Evolutionary conservation across 2,113 vertebrate genomes (phyloP), one percentile per base, ranked within the genome.

Genomic region (Eidolon helvum): DNA sequence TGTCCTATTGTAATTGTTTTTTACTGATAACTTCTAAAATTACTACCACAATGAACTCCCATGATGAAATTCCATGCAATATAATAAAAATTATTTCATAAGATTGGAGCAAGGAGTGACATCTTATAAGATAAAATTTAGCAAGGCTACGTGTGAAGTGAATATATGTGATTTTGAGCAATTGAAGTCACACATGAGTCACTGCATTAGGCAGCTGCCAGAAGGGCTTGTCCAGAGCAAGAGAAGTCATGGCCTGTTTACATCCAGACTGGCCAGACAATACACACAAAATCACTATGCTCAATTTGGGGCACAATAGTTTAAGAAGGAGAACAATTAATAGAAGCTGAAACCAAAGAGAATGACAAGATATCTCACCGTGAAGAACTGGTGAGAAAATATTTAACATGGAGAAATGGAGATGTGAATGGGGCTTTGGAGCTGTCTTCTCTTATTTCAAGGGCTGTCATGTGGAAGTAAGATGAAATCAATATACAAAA

Each of bases 401-500:
- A 45, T 19, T 85, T 82, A 65, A 92, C 84, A 59, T 33, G 45
- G 30, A 89, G 78, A 91, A 83, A 45, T 1, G 35, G 10, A 78
- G 43, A 48, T 48, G 15, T 14, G 75, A 89, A 38, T 0, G 18
- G 48, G 5, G 16, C 14, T 78, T 92, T 30, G 71, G 71, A 90
- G 22, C 53, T 86, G 75, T 86, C 61, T 83, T 65, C 63, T 88
- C 38, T 0, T 88, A 66, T 90, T 89, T 83, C 85, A 94, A 78
- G 21, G 53, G 30, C 40, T 88, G 19, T 92, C 77, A 65, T 35
- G 33, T 30, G 55, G 57, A 88, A 90, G 18, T 18, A 63, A 94
- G 57, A 94, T 59, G 63, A 89, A 91, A 97, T 95, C 80, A 86
- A 12, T 74, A 68, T 48, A 6, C 16, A 89, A 80, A 87, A 92